These are phyloP conservation scores for Microtus montanus DNA, from an alignment of 2,113 vertebrate genomes.

Conservation along the genomic window DNA sequence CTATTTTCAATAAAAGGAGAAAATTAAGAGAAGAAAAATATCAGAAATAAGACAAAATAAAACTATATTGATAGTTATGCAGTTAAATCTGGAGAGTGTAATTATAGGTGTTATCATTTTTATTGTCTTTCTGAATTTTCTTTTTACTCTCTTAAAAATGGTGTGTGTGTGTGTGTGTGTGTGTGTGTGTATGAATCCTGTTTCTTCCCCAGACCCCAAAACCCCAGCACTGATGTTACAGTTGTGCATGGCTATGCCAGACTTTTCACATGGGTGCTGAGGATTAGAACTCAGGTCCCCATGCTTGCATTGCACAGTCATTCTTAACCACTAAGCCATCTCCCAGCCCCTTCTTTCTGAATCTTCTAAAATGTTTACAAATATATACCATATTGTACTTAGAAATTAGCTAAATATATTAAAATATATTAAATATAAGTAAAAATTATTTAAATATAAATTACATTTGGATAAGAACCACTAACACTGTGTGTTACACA, in stretches of 20 bases:
- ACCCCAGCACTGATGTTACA: too few relatives aligned
- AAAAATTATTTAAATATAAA: neutral
- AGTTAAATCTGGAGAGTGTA: neutral
- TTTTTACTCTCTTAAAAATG: neutral
- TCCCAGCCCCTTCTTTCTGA: neutral
- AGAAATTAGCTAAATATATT: neutral
- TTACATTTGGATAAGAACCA: neutral
- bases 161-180: neutral
- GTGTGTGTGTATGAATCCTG: neutral
- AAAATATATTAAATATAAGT: neutral
- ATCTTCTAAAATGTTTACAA: slow-evolving; percentile 36
- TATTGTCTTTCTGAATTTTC: slow-evolving; percentile 30
- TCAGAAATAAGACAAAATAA: neutral
- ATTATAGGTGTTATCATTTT: neutral
- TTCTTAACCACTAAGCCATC: neutral
- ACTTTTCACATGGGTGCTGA: neutral
- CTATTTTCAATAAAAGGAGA: neutral
- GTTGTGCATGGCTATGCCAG: neutral
- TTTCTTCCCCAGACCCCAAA: too few relatives aligned
- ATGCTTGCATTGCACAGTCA: neutral
- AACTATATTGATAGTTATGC: neutral
- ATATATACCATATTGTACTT: neutral
- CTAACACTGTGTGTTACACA: neutral
- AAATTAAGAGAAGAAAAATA: slow-evolving; percentile 1
- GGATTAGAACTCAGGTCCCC: neutral